A percentile compares a stretch with the other conserved stretches of the same genome.
phyloP scores from a whole-genome alignment of 2,888 invertebrate genomes.

The Nezara viridula region DNA sequence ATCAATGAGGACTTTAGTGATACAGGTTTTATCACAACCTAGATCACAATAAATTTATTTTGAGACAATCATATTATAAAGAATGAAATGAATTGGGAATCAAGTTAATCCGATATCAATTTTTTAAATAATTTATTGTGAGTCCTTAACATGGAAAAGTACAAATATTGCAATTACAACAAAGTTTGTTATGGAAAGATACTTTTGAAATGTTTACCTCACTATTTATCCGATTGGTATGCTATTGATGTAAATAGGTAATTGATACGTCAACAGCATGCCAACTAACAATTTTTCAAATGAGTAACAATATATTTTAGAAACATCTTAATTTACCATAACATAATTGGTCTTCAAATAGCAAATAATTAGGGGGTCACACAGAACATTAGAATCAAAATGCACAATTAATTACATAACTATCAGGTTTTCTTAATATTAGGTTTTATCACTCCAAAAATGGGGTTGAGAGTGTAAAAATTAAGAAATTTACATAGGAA shows the following conservation, averaged over 20 bases:
- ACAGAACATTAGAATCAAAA: slow-evolving; percentile 64
- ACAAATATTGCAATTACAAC: slow-evolving; percentile 67
- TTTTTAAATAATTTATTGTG: slow-evolving; percentile 66
- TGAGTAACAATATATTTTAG: slow-evolving; percentile 64
- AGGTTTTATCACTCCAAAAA: slow-evolving; percentile 60
- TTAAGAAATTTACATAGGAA: slow-evolving; percentile 63
- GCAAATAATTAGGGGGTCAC: slow-evolving; percentile 64
- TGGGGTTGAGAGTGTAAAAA: slow-evolving; percentile 61
- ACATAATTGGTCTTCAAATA: slow-evolving; percentile 59
- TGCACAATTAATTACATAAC: slow-evolving; percentile 61
- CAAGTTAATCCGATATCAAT: not conserved
- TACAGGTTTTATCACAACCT: not conserved
- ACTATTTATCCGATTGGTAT: slow-evolving; percentile 61
- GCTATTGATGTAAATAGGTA: slow-evolving; percentile 57
- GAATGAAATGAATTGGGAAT: not conserved
- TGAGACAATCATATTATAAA: not conserved
- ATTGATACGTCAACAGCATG: slow-evolving; percentile 58
- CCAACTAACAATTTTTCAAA: slow-evolving; percentile 61
- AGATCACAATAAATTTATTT: not conserved
- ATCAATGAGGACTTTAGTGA: not conserved
- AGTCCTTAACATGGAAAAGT: slow-evolving; percentile 66
- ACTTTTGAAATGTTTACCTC: slow-evolving; percentile 62
- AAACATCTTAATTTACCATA: slow-evolving; percentile 59
- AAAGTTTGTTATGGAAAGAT: slow-evolving; percentile 66
- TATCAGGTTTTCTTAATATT: slow-evolving; percentile 59